A percentile compares a stretch with the other conserved stretches of the same genome.
These are phyloP conservation scores for Pogonus chalceus DNA, from an alignment of 1,140 invertebrate genomes.

Conservation along the genomic window DNA sequence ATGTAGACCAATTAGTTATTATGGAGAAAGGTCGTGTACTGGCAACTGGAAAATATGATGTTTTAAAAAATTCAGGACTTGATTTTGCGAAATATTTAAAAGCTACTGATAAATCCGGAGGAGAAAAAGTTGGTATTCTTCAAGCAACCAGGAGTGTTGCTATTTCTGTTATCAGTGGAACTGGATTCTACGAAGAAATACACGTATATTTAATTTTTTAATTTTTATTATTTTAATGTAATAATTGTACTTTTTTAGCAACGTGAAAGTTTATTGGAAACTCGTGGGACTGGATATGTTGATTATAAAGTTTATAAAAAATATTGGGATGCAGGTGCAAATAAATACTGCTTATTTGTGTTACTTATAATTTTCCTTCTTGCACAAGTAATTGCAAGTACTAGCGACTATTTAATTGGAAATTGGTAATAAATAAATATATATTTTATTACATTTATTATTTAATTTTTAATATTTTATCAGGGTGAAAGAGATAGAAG, in stretches of 20 bases:
- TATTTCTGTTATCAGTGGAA: no score
- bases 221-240: no score
- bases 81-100: slow-evolving; percentile 16
- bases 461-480: neutral
- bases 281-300: slow-evolving; percentile 42
- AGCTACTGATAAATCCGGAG: slow-evolving; percentile 30
- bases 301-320: slow-evolving; percentile 42
- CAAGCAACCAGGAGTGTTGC: no score
- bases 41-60: slow-evolving; percentile 34
- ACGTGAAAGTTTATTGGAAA: slow-evolving; percentile 8
- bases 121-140: no score
- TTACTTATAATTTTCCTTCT: slow-evolving; percentile 41
- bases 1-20: slow-evolving; percentile 44
- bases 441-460: slow-evolving; percentile 9
- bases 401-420: slow-evolving; percentile 50
- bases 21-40: slow-evolving; percentile 36
- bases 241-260: neutral
- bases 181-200: no score
- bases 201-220: no score
- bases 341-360: slow-evolving; percentile 36
- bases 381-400: slow-evolving; percentile 51
- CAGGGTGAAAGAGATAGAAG: neutral
- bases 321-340: slow-evolving; percentile 46
- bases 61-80: slow-evolving; percentile 25
- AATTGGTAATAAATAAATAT: slow-evolving; percentile 42